A percentile compares a stretch with the other conserved stretches of the same genome.
Evolutionary conservation across 1,140 invertebrate species (phyloP).

Genomic region (Diachasma alloeum): DNA sequence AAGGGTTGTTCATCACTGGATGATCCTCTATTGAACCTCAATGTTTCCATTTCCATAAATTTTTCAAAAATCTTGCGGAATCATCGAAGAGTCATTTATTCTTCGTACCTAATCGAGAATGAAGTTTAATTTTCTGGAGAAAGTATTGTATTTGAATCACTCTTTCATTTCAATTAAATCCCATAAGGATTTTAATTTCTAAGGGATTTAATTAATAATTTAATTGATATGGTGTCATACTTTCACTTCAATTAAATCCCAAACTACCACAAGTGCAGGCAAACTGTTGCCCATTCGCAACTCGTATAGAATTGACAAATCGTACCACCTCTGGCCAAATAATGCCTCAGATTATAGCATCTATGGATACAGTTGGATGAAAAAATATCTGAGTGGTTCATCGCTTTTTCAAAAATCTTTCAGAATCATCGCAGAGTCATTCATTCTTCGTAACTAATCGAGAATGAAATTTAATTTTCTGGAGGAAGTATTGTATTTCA

Average conservation of each 20-base stretch:
- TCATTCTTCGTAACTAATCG: background rate
- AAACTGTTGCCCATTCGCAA: constrained; percentile 17
- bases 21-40: background rate
- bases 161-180: constrained; percentile 12
- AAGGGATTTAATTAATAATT: no score
- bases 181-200: no score
- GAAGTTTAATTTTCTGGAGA: background rate
- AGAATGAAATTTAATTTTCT: constrained; percentile 1
- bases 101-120: background rate
- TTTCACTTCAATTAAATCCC: no score
- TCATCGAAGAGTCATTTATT: background rate
- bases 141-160: background rate
- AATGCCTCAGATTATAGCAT: constrained; percentile 1
- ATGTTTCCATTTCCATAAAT: background rate
- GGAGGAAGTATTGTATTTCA: background rate
- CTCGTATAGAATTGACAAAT: constrained; percentile 25
- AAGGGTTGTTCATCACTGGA: background rate
- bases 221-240: no score
- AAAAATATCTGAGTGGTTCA: background rate
- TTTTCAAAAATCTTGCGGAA: background rate
- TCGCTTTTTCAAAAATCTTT: background rate
- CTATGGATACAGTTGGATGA: background rate
- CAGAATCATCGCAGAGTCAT: background rate
- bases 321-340: constrained; percentile 2
- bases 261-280: constrained; percentile 1